Evolutionary conservation across 2,888 invertebrate genomes (phyloP), one percentile per base, ranked within the genome.

Genomic region (Chrysodeixis includens): DNA sequence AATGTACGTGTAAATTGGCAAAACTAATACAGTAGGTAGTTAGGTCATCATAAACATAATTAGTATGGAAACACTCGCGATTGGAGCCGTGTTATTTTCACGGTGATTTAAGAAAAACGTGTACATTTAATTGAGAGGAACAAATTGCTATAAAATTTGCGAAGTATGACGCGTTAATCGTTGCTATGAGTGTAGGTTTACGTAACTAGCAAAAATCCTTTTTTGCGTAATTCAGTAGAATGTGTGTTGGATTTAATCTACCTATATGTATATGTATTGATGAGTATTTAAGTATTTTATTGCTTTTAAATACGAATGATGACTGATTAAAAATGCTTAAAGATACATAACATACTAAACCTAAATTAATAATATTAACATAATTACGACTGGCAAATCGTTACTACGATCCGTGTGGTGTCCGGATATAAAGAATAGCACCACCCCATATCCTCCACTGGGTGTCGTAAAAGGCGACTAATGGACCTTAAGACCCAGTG

Each of bases 111-210:
- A 58, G 46, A 52, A 61, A 44, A 30, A 53, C 51, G 35, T 53
- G 66, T 76, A 71, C 58, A 26, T 1, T 26, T 58, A 66, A 76
- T 76, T 73, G 72, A 59, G 40, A 7, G 14, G 61, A 71, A 76
- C 76, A 12, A 66, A 73, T 56, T 12, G 14, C 66, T 8, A 18
- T 54, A 4, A 12, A 20, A 12, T n/a, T 69, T 49, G 66, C 61
- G 20, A 49, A 46, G 40, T 3, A 52, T 26, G 20, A 40, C 64
- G 51, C 64, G 0, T 1, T 3, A 44, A 6, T 2, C 6, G 26
- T 26, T n/a, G n/a, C 4, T 26, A 10, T 14, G 32, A 30, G 12
- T 14, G n/a, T n/a, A n/a, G n/a, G n/a, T n/a, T 53, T 44, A 30
- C 32, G 44, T 35, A 58, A 65, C 1, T 46, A 26, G 26, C 3